phyloP scores from a whole-genome alignment of 2,888 invertebrate species.

The Sinopyrophorus schimmeli region DNA sequence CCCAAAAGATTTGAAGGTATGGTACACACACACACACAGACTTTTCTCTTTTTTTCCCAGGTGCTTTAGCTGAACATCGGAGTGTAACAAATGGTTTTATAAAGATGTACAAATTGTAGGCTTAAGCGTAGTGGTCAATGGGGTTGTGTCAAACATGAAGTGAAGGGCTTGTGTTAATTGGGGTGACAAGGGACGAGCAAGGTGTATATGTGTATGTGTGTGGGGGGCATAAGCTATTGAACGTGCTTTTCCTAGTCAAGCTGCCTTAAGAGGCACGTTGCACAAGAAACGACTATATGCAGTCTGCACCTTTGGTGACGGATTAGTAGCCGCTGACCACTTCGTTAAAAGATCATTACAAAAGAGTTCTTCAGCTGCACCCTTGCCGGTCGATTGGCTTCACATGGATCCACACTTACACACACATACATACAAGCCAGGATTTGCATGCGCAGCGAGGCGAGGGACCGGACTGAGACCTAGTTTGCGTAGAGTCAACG shows the following conservation, averaged over 20 bases:
- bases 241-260: constrained; percentile 36
- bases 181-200: constrained; percentile 48
- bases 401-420: constrained; percentile 27
- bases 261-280: constrained; percentile 36
- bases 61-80: constrained; percentile 17
- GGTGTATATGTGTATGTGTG: no score
- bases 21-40: no score
- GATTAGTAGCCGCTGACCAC: constrained; percentile 37
- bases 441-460: constrained; percentile 39
- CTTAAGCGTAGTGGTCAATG: constrained; percentile 39
- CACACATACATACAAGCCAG: no score
- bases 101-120: constrained; percentile 47
- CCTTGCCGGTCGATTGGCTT: constrained; percentile 36
- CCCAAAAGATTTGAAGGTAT: no score
- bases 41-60: constrained; percentile 17
- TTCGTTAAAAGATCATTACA: constrained; percentile 34
- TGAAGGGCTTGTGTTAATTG: constrained; percentile 53
- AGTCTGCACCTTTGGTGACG: constrained; percentile 37
- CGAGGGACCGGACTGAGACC: constrained; percentile 47
- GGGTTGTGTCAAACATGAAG: constrained; percentile 46
- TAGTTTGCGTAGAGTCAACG: constrained; percentile 47
- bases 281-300: constrained; percentile 36
- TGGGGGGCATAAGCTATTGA: constrained; percentile 33
- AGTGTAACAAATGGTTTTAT: constrained; percentile 50
- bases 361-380: constrained; percentile 35